These are phyloP conservation scores for Amiota minor DNA, from an alignment of 2,888 invertebrate species.

Conservation along the genomic window DNA sequence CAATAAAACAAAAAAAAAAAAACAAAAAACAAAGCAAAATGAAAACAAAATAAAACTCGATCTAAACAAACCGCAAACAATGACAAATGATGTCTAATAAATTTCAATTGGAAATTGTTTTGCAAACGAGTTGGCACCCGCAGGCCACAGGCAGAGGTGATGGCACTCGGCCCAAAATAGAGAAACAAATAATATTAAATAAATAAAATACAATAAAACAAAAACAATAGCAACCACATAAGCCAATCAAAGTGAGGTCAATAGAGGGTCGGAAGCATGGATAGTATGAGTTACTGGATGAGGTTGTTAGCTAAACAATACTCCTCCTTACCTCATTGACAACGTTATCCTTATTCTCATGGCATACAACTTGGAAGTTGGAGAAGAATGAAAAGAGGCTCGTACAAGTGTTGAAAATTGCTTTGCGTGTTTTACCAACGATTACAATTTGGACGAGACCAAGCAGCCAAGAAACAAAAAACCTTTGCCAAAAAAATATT, in stretches of 20 bases:
- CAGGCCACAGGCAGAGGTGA: background rate
- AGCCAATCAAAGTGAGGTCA: conserved; percentile 2
- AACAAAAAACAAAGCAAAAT: no score
- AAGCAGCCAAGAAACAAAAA: conserved; percentile 5
- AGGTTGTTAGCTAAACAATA: no score
- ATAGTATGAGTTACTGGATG: no score
- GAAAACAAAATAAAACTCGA: background rate
- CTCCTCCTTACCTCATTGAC: no score
- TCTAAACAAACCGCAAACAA: conserved; percentile 11
- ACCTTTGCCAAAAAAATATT: conserved; percentile 11
- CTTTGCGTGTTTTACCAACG: no score
- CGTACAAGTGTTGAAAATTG: background rate
- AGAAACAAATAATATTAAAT: conserved; percentile 5
- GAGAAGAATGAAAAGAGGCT: background rate
- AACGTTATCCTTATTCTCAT: background rate
- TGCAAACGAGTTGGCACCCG: conserved; percentile 27
- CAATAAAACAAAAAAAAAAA: no score
- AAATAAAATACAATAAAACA: conserved; percentile 15
- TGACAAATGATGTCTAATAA: conserved; percentile 29
- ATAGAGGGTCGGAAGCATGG: no score
- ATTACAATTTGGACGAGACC: background rate
- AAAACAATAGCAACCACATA: background rate
- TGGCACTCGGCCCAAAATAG: background rate
- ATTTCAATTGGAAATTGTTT: conserved; percentile 29
- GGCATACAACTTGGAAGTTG: background rate